phyloP scores from a whole-genome alignment of 1,140 invertebrate genomes.

The Ips typographus region DNA sequence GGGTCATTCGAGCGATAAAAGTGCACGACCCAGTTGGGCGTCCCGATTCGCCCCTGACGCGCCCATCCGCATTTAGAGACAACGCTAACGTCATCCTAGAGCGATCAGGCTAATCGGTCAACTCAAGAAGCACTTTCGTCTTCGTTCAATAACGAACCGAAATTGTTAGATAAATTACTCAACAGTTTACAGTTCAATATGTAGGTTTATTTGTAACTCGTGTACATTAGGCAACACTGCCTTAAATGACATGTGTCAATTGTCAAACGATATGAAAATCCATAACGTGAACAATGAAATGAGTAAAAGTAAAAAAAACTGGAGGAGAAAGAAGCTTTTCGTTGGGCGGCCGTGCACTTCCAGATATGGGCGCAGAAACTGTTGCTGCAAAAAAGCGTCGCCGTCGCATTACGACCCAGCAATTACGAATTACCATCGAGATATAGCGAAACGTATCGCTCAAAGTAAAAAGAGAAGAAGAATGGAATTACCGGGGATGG shows the following conservation, averaged over 20 bases:
- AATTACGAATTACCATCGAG: constrained; percentile 25
- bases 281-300: not conserved
- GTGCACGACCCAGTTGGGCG: constrained; percentile 26
- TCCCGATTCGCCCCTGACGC: constrained; percentile 19
- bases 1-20: constrained; percentile 20
- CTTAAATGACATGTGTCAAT: no score
- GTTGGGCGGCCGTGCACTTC: constrained; percentile 2
- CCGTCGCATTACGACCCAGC: constrained; percentile 4
- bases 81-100: constrained; percentile 20
- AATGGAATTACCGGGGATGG: constrained; percentile 13
- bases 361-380: constrained; percentile 3
- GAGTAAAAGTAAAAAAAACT: not conserved
- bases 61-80: constrained; percentile 12
- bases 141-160: not conserved
- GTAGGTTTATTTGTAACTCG: no score
- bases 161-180: no score
- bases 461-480: constrained; percentile 7
- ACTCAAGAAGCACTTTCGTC: constrained; percentile 7
- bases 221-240: no score
- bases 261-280: not conserved
- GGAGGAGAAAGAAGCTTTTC: not conserved
- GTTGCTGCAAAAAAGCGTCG: constrained; percentile 3
- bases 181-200: no score
- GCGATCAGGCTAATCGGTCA: constrained; percentile 20
- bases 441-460: constrained; percentile 20